Evolutionary conservation across 1,140 invertebrate species (phyloP).

Genomic region (Sarcophaga bullata): DNA sequence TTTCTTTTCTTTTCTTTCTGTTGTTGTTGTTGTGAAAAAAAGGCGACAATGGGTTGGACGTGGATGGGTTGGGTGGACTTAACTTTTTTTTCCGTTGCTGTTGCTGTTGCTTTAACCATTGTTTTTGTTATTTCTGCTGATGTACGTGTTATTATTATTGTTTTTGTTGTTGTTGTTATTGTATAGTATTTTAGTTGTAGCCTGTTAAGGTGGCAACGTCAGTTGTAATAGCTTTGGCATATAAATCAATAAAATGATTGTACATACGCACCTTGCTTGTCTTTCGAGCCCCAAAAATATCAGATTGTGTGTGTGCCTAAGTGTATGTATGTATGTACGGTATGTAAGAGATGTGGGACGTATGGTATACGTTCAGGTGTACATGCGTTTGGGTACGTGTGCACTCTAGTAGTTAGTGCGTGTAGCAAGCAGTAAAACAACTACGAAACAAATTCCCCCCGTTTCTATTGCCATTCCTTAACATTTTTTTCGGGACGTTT

Average conservation of each 20-base stretch:
- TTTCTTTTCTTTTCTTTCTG: not conserved
- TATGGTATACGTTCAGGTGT: too few relatives aligned
- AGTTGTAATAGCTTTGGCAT: constrained; percentile 64
- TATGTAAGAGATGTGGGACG: not conserved
- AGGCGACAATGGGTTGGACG: not conserved
- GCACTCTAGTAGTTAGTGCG: not conserved
- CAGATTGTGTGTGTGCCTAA: constrained; percentile 12
- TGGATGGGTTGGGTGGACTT: constrained; percentile 11
- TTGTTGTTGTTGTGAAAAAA: not conserved
- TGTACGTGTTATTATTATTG: not conserved
- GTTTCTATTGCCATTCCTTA: constrained; percentile 3
- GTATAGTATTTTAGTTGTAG: not conserved
- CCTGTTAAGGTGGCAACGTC: constrained; percentile 52
- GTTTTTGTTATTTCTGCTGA: too few relatives aligned
- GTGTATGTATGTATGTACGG: not conserved
- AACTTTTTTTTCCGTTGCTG: not conserved
- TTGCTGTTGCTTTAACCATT: not conserved
- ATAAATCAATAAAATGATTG: constrained; percentile 65
- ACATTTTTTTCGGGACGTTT: not conserved
- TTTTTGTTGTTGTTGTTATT: not conserved
- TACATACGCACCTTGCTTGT: constrained; percentile 56
- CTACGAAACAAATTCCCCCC: constrained; percentile 28
- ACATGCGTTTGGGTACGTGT: not conserved
- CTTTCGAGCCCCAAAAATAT: not conserved
- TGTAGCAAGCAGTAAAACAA: constrained; percentile 9